phyloP scores from a whole-genome alignment of 2,888 invertebrate species.

The Pollenia griseotomentosa region DNA sequence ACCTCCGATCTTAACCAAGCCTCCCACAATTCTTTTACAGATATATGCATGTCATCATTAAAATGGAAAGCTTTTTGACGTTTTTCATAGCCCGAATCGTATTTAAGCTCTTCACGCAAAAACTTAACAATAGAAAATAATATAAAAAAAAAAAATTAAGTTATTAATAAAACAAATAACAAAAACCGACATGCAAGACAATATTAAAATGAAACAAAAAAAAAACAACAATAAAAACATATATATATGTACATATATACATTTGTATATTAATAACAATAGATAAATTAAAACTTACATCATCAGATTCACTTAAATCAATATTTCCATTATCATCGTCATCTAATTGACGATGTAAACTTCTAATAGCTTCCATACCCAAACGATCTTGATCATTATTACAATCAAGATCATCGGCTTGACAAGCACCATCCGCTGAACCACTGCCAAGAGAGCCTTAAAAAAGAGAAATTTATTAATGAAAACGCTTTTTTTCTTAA shows the following conservation, averaged over 20 bases:
- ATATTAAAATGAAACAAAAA: background rate
- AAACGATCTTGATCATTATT: conserved; percentile 91
- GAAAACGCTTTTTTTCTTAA: conserved; percentile 5
- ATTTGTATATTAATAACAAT: conserved; percentile 10
- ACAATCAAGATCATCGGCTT: conserved; percentile 89
- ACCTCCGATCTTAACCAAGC: conserved; percentile 97
- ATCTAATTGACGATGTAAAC: conserved; percentile 96
- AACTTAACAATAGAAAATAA: conserved; percentile 87
- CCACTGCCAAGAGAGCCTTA: conserved; percentile 81
- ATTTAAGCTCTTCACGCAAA: conserved; percentile 97
- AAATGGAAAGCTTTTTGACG: conserved; percentile 97
- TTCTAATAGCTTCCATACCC: conserved; percentile 96
- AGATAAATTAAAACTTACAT: conserved; percentile 87
- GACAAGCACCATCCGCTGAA: conserved; percentile 82
- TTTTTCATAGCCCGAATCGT: conserved; percentile 96
- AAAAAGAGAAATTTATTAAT: conserved; percentile 4
- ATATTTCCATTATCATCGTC: conserved; percentile 99
- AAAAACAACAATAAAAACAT: conserved; percentile 2
- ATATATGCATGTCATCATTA: conserved; percentile 98
- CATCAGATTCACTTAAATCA: conserved; percentile 98
- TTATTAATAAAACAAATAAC: background rate
- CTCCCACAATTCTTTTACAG: conserved; percentile 98
- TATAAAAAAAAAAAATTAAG: conserved; percentile 40
- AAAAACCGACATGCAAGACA: conserved; percentile 45
- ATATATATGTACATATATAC: background rate